These are phyloP conservation scores for Dinomys branickii DNA, from an alignment of 2,113 vertebrate genomes.

Conservation along the genomic window DNA sequence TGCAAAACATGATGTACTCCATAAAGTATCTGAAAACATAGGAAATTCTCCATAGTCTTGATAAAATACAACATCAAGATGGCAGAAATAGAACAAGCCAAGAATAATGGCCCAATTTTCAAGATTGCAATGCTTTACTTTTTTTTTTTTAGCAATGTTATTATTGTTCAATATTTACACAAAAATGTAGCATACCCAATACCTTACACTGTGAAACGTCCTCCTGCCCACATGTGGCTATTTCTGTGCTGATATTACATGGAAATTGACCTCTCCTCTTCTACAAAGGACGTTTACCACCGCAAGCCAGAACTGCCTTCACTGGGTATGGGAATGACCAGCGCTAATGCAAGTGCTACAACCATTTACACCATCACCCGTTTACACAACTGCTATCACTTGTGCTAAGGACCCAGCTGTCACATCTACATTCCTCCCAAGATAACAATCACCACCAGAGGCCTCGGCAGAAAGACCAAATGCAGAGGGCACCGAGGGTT, in stretches of 20 bases:
- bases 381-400: conserved; percentile 11
- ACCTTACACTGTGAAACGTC: neutral
- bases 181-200: neutral
- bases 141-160: neutral
- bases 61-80: neutral
- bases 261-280: neutral
- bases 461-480: conserved; percentile 40
- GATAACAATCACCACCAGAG: conserved; percentile 59
- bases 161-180: conserved; percentile 32
- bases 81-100: neutral
- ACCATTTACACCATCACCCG: neutral
- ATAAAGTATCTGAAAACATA: neutral
- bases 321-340: neutral
- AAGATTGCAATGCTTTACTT: neutral
- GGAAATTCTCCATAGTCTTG: neutral
- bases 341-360: neutral
- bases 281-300: neutral
- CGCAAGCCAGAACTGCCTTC: neutral
- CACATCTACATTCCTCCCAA: conserved; percentile 45
- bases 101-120: conserved; percentile 6
- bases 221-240: neutral
- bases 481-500: conserved; percentile 10
- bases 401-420: conserved; percentile 45
- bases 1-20: neutral
- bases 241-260: neutral